Evolutionary conservation across 2,113 vertebrate species (phyloP).

Genomic region (Phylloscopus whistleri): DNA sequence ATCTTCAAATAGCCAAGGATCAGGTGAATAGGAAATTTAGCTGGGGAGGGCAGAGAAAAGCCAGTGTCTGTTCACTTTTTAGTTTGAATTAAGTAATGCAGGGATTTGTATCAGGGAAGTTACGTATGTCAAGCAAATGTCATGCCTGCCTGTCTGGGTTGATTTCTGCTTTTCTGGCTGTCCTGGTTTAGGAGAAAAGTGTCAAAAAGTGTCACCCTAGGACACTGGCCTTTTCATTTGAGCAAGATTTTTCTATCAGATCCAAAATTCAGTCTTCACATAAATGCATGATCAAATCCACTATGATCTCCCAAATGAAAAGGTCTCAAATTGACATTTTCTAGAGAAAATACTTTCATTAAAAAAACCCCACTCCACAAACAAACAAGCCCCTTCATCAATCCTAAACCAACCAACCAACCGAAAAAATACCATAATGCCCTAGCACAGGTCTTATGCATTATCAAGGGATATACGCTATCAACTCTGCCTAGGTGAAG

Average conservation of each 20-base stretch:
- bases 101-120: not conserved
- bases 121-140: constrained; percentile 35
- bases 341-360: not conserved
- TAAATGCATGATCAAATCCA: not conserved
- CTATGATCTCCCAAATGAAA: not conserved
- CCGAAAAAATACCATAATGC: not conserved
- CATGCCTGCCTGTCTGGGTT: not conserved
- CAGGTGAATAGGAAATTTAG: not conserved
- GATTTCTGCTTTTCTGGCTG: not conserved
- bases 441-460: not conserved
- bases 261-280: not conserved
- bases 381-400: not conserved
- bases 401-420: not conserved
- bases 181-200: not conserved
- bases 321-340: constrained; percentile 1
- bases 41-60: not conserved
- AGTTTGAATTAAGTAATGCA: not conserved
- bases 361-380: not conserved
- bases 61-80: not conserved
- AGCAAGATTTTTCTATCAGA: constrained; percentile 15
- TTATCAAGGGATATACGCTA: not conserved
- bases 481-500: fast-evolving
- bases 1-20: not conserved
- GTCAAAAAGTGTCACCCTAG: not conserved
- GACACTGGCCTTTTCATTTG: not conserved